Conservation (phyloP, 2,797 vertebrate species). For the Myotis findleyi region DNA sequence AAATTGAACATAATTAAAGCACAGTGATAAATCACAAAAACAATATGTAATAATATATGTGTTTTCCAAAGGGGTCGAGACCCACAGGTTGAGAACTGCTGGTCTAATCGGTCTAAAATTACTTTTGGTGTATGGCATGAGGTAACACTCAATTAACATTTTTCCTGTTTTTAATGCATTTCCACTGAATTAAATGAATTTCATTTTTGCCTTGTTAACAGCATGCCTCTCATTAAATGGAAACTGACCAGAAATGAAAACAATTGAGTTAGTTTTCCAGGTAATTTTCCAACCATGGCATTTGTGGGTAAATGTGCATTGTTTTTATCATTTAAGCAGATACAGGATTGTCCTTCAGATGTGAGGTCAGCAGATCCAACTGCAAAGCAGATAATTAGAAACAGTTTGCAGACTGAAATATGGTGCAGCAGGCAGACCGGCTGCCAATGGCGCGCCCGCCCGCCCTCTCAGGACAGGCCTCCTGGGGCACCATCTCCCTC, state of each 20-base stretch:
- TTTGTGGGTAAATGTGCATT: background rate
- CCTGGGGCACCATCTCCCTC: background rate
- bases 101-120: background rate
- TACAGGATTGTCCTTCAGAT: constrained; percentile 75
- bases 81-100: too few relatives aligned
- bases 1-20: too few relatives aligned
- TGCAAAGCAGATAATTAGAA: constrained; percentile 73
- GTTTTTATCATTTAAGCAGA: constrained; percentile 65
- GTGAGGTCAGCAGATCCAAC: constrained; percentile 71
- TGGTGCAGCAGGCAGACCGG: background rate
- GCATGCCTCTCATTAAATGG: constrained; percentile 51
- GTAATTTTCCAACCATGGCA: constrained; percentile 38
- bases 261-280: background rate
- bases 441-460: background rate
- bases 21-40: too few relatives aligned
- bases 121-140: background rate
- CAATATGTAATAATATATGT: too few relatives aligned
- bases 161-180: background rate
- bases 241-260: constrained; percentile 31
- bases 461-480: background rate
- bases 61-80: too few relatives aligned
- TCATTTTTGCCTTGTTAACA: constrained; percentile 47
- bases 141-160: background rate
- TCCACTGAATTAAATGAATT: constrained; percentile 17
- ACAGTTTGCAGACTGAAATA: constrained; percentile 42